Conservation (phyloP, 2,113 vertebrate genomes). For the Toxostoma redivivum region DNA sequence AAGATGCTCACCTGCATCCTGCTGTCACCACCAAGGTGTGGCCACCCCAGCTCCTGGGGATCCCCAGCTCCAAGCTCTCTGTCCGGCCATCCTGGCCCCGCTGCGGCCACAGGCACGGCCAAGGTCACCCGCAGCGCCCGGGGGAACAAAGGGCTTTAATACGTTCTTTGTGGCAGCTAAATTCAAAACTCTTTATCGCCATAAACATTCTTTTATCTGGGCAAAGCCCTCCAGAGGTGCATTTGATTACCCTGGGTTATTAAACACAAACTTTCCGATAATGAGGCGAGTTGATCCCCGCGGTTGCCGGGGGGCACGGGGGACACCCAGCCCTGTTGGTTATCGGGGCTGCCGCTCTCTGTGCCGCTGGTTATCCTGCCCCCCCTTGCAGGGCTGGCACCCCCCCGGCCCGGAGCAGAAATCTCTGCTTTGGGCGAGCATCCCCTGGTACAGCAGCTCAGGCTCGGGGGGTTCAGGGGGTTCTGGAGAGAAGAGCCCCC, state of each 20-base stretch:
- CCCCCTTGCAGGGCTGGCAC: not conserved
- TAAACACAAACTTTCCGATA: constrained; percentile 42
- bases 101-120: not conserved
- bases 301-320: not conserved
- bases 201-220: constrained; percentile 53
- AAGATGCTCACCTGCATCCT: not conserved
- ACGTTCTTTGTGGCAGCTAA: not conserved
- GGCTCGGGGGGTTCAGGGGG: not conserved
- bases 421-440: not conserved
- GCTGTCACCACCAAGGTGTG: rapidly evolving
- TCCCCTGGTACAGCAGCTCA: not conserved
- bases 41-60: not conserved
- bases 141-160: not conserved
- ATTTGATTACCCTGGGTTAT: constrained; percentile 60
- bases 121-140: not conserved
- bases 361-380: not conserved
- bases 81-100: not conserved
- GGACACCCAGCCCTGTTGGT: not conserved
- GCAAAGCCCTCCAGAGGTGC: constrained; percentile 35
- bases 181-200: constrained; percentile 37
- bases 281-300: not conserved
- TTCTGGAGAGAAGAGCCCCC: not conserved
- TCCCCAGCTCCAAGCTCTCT: not conserved
- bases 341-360: not conserved
- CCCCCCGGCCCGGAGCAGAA: not conserved